phyloP scores from a whole-genome alignment of 2,888 invertebrate genomes.

The Limnephilus rhombicus region DNA sequence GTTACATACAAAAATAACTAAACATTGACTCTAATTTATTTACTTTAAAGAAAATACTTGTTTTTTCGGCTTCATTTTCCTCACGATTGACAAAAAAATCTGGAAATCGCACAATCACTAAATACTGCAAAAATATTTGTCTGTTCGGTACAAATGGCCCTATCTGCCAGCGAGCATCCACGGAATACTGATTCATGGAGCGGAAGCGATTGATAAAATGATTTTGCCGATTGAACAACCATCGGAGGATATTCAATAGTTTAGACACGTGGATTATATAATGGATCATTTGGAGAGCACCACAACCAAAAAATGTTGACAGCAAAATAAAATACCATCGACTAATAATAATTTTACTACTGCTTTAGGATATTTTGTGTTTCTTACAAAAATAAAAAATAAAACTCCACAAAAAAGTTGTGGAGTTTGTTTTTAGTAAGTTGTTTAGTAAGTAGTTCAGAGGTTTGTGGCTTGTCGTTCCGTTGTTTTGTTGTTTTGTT shows the following conservation, averaged over 20 bases:
- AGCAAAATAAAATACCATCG: not conserved
- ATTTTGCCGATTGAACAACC: not conserved
- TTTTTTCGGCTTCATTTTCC: not conserved
- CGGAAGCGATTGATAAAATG: not conserved
- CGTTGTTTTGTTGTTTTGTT: not conserved
- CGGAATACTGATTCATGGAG: constrained; percentile 1
- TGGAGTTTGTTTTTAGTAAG: not conserved
- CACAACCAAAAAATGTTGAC: not conserved
- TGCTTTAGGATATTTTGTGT: not conserved
- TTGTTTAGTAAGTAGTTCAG: not conserved
- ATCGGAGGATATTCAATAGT: not conserved
- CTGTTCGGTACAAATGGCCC: not conserved
- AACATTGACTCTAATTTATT: not conserved
- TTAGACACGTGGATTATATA: not conserved
- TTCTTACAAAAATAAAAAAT: no score
- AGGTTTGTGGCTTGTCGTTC: not conserved
- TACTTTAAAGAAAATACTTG: not conserved
- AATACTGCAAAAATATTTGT: not conserved
- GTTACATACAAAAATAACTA: not conserved
- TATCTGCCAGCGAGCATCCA: not conserved
- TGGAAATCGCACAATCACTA: not conserved
- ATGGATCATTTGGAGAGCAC: not conserved
- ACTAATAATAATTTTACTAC: no score
- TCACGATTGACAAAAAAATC: not conserved
- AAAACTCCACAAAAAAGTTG: no score